phyloP scores from a whole-genome alignment of 1,140 invertebrate genomes.

The Drosophila virilis region DNA sequence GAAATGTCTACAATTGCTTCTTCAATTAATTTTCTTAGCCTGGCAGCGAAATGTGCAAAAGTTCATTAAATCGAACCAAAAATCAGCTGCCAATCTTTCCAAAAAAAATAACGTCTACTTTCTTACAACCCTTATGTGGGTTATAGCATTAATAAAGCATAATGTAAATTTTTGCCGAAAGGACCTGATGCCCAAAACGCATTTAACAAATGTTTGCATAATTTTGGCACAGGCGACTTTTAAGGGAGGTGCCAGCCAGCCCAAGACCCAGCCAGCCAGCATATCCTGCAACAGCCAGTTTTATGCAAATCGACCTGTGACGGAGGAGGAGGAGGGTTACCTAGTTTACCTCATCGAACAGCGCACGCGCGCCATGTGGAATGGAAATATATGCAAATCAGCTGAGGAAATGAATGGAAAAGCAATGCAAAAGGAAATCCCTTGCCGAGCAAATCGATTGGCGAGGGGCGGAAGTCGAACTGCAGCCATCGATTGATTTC shows the following conservation, averaged over 20 bases:
- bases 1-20: slow-evolving; percentile 20
- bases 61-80: slow-evolving; percentile 59
- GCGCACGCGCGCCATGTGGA: slow-evolving; percentile 63
- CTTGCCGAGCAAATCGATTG: slow-evolving; percentile 58
- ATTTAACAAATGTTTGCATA: slow-evolving; percentile 81
- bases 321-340: slow-evolving; percentile 39
- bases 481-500: slow-evolving; percentile 42
- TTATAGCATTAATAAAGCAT: slow-evolving; percentile 54
- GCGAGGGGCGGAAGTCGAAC: slow-evolving; percentile 32
- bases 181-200: slow-evolving; percentile 70
- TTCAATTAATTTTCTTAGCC: slow-evolving; percentile 26
- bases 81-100: slow-evolving; percentile 54
- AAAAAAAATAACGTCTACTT: slow-evolving; percentile 67
- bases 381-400: slow-evolving; percentile 73
- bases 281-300: slow-evolving; percentile 45
- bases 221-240: slow-evolving; percentile 78
- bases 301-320: slow-evolving; percentile 82
- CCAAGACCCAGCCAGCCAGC: not conserved
- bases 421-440: slow-evolving; percentile 29
- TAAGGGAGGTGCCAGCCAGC: slow-evolving; percentile 28
- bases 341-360: slow-evolving; percentile 12
- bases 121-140: slow-evolving; percentile 42
- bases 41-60: slow-evolving; percentile 43
- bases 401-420: slow-evolving; percentile 3
- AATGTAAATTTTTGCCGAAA: slow-evolving; percentile 67